A percentile compares a stretch with the other conserved stretches of the same genome.
Conservation (phyloP, 2,113 vertebrate genomes). For the Nicator chloris region DNA sequence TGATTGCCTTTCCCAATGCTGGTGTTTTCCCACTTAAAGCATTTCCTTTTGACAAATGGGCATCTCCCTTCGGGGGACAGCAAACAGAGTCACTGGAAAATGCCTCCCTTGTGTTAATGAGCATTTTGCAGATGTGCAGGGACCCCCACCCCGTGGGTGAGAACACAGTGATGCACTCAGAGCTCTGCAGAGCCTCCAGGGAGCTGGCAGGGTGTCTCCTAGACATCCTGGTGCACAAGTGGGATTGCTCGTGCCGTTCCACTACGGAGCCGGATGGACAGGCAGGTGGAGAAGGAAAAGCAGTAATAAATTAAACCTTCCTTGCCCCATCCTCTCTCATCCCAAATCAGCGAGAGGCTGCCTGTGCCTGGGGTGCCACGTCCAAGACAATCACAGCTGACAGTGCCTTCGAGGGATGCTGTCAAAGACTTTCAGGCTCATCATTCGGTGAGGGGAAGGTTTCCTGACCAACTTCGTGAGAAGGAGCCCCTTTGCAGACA, state of each 20-base stretch:
- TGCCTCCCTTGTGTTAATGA: neutral
- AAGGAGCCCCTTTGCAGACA: neutral
- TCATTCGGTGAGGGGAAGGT: rapidly evolving
- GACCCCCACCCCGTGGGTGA: neutral
- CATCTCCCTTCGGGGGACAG: neutral
- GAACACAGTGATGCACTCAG: neutral
- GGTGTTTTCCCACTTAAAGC: neutral
- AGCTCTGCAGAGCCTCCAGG: neutral
- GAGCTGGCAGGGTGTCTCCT: neutral
- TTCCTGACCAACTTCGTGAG: neutral
- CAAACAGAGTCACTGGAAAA: neutral
- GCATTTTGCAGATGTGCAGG: neutral
- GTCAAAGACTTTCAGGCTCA: conserved; percentile 37
- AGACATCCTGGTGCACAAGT: neutral
- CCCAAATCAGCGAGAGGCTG: neutral
- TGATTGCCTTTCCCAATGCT: neutral
- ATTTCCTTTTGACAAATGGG: neutral
- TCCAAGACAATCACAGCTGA: conserved; percentile 30
- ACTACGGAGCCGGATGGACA: rapidly evolving
- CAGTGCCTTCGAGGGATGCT: neutral
- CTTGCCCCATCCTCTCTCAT: neutral
- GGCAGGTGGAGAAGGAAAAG: neutral
- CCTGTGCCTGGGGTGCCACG: neutral
- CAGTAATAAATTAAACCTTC: neutral
- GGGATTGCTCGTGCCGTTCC: neutral